phyloP scores from a whole-genome alignment of 2,888 invertebrate genomes.

The Tenthredo notha region DNA sequence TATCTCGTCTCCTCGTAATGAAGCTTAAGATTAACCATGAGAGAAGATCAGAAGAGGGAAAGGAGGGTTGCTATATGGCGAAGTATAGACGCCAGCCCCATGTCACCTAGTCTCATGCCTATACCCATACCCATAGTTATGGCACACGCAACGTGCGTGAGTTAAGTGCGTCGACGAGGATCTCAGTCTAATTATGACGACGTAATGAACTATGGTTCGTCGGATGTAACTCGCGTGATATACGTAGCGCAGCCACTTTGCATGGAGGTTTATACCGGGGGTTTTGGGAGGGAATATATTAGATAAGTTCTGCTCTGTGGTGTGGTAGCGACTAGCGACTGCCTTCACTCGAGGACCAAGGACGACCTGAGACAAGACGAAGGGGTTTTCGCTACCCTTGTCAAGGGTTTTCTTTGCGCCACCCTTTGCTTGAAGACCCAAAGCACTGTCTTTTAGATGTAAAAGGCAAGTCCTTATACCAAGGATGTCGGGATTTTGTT shows the following conservation, averaged over 20 bases:
- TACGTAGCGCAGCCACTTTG: conserved; percentile 52
- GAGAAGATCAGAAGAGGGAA: conserved; percentile 41
- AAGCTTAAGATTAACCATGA: conserved; percentile 49
- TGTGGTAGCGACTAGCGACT: conserved; percentile 63
- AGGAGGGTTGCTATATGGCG: neutral
- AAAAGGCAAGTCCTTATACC: conserved; percentile 46
- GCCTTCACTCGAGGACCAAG: conserved; percentile 57
- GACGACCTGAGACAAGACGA: conserved; percentile 47
- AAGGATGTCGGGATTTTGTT: conserved; percentile 19
- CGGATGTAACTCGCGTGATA: conserved; percentile 44
- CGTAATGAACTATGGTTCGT: conserved; percentile 53
- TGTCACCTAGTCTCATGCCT: neutral
- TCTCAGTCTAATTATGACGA: conserved; percentile 54
- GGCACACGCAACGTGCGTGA: conserved; percentile 25
- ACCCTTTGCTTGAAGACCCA: conserved; percentile 60
- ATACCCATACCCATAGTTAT: neutral
- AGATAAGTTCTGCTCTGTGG: conserved; percentile 69
- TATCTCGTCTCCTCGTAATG: conserved; percentile 44
- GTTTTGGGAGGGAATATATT: conserved; percentile 64
- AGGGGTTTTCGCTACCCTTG: conserved; percentile 61
- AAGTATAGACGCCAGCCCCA: neutral
- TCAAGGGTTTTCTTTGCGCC: conserved; percentile 65
- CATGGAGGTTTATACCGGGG: conserved; percentile 5
- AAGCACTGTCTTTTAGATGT: conserved; percentile 56
- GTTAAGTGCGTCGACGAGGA: conserved; percentile 52